These are phyloP conservation scores for Strongylocentrotus purpuratus DNA, from an alignment of 35 echinoderm and acorn worm genomes.

Conservation along the genomic window DNA sequence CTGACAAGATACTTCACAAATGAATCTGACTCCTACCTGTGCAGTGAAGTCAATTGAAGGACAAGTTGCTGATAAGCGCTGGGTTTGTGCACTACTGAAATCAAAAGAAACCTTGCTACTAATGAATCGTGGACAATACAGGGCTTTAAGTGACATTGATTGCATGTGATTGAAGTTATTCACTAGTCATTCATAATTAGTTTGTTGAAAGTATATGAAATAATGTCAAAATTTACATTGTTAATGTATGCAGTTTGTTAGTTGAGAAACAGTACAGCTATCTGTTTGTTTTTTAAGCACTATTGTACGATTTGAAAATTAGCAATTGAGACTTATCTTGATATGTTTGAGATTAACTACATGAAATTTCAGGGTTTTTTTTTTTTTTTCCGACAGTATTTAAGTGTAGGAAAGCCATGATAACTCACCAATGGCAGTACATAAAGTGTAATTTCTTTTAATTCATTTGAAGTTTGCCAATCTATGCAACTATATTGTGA, in stretches of 20 bases:
- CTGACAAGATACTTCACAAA: neutral
- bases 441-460: neutral
- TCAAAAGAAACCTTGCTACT: too few relatives aligned
- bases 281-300: neutral
- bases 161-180: slow-evolving; percentile 10
- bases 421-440: neutral
- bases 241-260: neutral
- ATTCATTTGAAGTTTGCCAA: neutral
- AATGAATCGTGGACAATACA: neutral
- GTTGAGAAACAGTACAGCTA: neutral
- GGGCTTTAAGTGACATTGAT: neutral
- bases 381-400: too few relatives aligned
- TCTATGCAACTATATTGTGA: neutral
- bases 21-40: neutral
- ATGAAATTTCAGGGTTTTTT: neutral
- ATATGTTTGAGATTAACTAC: neutral
- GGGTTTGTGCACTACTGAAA: neutral
- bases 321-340: neutral
- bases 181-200: neutral
- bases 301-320: neutral
- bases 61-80: neutral
- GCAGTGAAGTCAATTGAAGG: neutral
- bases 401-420: too few relatives aligned
- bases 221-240: neutral
- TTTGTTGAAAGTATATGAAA: neutral